Conservation (phyloP, 2,113 vertebrate species). For the Tiliqua scincoides region DNA sequence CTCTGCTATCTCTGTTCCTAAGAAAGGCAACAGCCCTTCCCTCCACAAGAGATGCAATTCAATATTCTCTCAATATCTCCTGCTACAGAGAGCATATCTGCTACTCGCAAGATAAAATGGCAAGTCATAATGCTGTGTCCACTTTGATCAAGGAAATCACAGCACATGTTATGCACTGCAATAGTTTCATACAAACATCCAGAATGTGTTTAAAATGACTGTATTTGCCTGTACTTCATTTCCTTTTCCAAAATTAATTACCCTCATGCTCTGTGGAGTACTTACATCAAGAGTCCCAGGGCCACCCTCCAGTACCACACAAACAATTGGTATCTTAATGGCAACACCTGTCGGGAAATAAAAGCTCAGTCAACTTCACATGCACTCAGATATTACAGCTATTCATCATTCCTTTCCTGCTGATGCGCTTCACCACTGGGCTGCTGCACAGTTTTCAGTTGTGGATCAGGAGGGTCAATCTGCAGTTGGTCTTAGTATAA, state of each 20-base stretch:
- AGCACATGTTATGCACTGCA: neutral
- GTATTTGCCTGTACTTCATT: fast-evolving
- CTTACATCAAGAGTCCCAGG: slow-evolving; percentile 92
- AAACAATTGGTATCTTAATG: slow-evolving; percentile 91
- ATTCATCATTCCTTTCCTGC: neutral
- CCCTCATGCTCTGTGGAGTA: neutral
- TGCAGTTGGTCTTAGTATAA: neutral
- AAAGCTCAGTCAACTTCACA: neutral
- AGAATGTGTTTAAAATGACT: neutral
- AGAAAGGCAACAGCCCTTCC: too few species aligned
- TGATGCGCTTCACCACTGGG: neutral
- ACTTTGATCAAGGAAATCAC: neutral
- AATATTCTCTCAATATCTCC: neutral
- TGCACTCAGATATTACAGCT: too few species aligned
- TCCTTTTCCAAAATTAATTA: fast-evolving
- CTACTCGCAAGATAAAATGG: neutral
- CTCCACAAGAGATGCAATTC: too few species aligned
- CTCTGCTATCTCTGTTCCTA: too few species aligned
- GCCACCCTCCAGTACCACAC: slow-evolving; percentile 94
- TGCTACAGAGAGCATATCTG: neutral
- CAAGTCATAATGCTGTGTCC: neutral
- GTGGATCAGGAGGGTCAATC: neutral
- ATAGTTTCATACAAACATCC: fast-evolving
- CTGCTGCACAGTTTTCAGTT: neutral
- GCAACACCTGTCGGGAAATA: slow-evolving; percentile 66